phyloP scores from a whole-genome alignment of 2,113 vertebrate genomes.

The Epinephelus lanceolatus region DNA sequence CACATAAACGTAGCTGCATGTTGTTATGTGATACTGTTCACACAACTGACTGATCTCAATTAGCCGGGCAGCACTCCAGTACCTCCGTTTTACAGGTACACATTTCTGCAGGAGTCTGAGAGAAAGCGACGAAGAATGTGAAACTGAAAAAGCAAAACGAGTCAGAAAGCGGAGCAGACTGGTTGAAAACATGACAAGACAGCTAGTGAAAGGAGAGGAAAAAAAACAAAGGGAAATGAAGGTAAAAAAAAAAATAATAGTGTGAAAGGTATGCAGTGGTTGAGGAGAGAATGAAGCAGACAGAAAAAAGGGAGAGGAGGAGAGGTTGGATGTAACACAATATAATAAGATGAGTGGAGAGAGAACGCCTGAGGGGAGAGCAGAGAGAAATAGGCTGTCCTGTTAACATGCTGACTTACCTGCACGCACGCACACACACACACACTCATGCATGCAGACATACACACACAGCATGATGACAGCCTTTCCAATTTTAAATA shows the following conservation, averaged over 20 bases:
- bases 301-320: conserved; percentile 39
- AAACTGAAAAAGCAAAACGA: conserved; percentile 7
- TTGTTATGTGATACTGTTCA: background rate
- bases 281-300: conserved; percentile 41
- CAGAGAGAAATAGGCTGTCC: conserved; percentile 55
- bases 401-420: conserved; percentile 70
- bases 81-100: conserved; percentile 29
- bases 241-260: background rate
- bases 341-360: conserved; percentile 64
- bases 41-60: conserved; percentile 23
- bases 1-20: conserved; percentile 8
- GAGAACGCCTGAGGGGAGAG: conserved; percentile 48
- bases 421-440: background rate
- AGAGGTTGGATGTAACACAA: conserved; percentile 58
- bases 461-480: conserved; percentile 45
- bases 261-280: conserved; percentile 8
- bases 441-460: background rate
- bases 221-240: conserved; percentile 25
- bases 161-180: background rate
- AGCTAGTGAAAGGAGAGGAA: conserved; percentile 10
- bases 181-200: conserved; percentile 55
- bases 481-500: conserved; percentile 66
- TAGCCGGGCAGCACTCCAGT: background rate
- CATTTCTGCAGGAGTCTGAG: background rate
- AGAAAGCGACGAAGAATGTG: conserved; percentile 19